Evolutionary conservation across 2,797 vertebrate species (phyloP).

Genomic region (Aeoliscus strigatus): DNA sequence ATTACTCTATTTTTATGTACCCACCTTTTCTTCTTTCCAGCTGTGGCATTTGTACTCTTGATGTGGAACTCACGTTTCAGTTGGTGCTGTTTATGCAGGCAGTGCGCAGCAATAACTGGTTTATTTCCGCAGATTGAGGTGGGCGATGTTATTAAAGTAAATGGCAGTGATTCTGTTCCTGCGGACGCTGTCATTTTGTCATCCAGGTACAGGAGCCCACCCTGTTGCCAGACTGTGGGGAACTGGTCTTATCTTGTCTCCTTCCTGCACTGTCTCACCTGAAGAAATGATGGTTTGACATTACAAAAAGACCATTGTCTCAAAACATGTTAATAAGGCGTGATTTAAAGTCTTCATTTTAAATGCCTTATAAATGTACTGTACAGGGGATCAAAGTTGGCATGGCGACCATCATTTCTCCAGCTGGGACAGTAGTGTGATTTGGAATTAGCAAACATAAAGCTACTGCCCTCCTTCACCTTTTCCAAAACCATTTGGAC

Average conservation of each 20-base stretch:
- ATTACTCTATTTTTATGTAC: too few species aligned
- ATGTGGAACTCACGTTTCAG: too few species aligned
- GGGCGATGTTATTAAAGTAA: conserved; percentile 98
- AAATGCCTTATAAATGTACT: too few species aligned
- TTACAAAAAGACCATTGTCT: too few species aligned
- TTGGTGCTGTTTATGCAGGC: conserved; percentile 27
- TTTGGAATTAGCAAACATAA: conserved; percentile 43
- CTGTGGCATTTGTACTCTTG: too few species aligned
- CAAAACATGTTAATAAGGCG: too few species aligned
- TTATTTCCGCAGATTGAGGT: conserved; percentile 93
- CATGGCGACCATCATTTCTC: conserved; percentile 62
- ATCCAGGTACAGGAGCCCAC: conserved; percentile 90
- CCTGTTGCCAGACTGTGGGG: conserved; percentile 77
- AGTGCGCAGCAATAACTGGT: conserved; percentile 80
- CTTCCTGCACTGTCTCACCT: conserved; percentile 38
- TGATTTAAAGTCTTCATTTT: too few species aligned
- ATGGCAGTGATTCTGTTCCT: conserved; percentile 94
- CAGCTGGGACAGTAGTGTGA: conserved; percentile 36
- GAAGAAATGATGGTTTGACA: conserved; percentile 82
- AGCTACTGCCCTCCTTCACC: conserved; percentile 49
- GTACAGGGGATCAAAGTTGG: too few species aligned
- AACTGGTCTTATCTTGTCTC: conserved; percentile 49
- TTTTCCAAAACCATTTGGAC: conserved; percentile 62
- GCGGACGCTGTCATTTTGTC: conserved; percentile 95
- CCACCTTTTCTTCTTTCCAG: too few species aligned